Evolutionary conservation across 2,113 vertebrate genomes (phyloP).

Genomic region (Tenebrosternarchus preto): DNA sequence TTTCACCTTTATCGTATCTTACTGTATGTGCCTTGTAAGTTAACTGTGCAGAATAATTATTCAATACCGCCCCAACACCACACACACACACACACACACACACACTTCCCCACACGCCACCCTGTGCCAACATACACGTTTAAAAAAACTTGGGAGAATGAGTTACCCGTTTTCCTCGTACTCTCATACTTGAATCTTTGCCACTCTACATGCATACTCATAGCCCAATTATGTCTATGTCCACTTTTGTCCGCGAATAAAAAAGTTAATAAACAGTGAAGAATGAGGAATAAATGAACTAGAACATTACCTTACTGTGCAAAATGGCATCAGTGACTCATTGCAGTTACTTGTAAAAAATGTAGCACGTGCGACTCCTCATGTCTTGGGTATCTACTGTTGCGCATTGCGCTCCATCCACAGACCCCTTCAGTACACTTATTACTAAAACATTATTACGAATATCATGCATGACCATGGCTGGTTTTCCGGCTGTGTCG

Average conservation of each 20-base stretch:
- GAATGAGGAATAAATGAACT: background rate
- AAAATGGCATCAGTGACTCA: background rate
- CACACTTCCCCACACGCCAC: no score
- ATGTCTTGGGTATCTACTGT: slow-evolving; percentile 24
- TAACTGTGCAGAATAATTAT: no score
- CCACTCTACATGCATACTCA: no score
- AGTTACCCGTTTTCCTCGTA: no score
- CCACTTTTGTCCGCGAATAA: background rate
- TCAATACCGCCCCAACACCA: no score
- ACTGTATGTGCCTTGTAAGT: no score
- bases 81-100: no score
- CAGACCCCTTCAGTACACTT: background rate
- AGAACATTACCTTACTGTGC: slow-evolving; percentile 12
- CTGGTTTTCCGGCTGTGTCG: background rate
- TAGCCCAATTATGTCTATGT: no score
- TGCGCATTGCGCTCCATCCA: slow-evolving; percentile 7
- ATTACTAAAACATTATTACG: background rate
- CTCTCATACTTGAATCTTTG: no score
- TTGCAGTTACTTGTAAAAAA: slow-evolving; percentile 34
- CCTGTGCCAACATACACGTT: no score
- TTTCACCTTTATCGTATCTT: no score
- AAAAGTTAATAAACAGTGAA: background rate
- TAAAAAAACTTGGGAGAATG: no score
- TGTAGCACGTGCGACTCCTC: background rate
- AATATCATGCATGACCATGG: slow-evolving; percentile 27